Evolutionary conservation across 2,888 invertebrate genomes (phyloP), one percentile per base, ranked within the genome.

Genomic region (Danaus chrysippus): DNA sequence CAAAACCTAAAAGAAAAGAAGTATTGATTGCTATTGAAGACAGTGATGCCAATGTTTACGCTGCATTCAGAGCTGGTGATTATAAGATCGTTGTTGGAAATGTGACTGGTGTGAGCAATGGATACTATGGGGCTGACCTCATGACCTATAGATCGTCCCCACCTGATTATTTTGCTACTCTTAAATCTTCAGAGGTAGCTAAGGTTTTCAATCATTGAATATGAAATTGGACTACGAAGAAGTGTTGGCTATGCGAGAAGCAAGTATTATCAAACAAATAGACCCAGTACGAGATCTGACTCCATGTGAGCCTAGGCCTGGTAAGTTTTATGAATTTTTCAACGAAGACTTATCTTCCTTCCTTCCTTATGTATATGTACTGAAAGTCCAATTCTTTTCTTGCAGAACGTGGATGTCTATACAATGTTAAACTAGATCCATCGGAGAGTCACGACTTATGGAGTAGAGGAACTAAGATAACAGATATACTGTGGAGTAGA

Each of bases 381-480:
- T 41, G 11, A 10, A 12, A 42, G 13, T 56, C 12, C 17, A n/a
- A 23, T 42, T 3, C 13, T 23, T 19, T 23, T 17, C 15, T 87
- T 87, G 68, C 76, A 93, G 93, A 81, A 49, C 91, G 92, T 6
- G 93, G 93, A n/a, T 95, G 95, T 72, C 88, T 95, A 12, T 97
- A 93, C 83, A 94, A 97, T 77, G 93, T 97, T 53, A 92, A 93
- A 0, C 91, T 92, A 58, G 97, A 97, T 80, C 96, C 97, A 0
- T 94, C 95, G 73, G 97, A 97, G 79, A 93, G 93, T 59, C 93
- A 93, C 71, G 95, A 97, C 74, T 76, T 94, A 54, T 92, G 93
- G 77, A 76, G 81, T 56, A 85, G 82, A 59, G 92, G 92, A 10
- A 89, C 89, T 6, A 91, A 91, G 67, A 92, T 94, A 11, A 92